phyloP scores from a whole-genome alignment of 2,797 vertebrate genomes.

The Novumbra hubbsi region DNA sequence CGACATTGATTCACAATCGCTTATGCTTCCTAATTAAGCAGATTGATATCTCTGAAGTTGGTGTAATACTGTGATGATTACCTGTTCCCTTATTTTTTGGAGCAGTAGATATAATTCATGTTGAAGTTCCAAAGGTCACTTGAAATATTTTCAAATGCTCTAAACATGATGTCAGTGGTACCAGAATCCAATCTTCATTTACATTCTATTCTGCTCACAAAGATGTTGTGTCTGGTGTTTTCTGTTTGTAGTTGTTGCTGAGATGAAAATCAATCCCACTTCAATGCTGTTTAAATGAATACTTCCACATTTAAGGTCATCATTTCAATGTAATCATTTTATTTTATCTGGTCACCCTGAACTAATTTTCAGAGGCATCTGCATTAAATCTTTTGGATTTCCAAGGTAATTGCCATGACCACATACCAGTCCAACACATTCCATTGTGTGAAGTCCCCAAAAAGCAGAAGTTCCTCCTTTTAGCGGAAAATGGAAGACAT shows the following conservation, averaged over 20 bases:
- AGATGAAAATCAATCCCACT: constrained; percentile 25
- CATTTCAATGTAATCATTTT: constrained; percentile 42
- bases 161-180: not conserved
- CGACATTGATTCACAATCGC: too few species aligned
- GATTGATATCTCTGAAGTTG: too few species aligned
- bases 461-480: too few species aligned
- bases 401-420: constrained; percentile 51
- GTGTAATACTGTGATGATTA: too few species aligned
- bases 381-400: constrained; percentile 49
- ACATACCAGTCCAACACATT: constrained; percentile 24
- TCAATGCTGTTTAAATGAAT: constrained; percentile 40
- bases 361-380: not conserved
- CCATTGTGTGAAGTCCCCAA: too few species aligned
- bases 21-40: too few species aligned
- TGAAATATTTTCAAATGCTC: constrained; percentile 25
- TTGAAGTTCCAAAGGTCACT: constrained; percentile 18
- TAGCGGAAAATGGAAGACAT: too few species aligned
- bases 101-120: too few species aligned
- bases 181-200: not conserved
- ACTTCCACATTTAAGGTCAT: constrained; percentile 39
- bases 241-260: too few species aligned
- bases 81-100: too few species aligned
- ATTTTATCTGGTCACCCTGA: constrained; percentile 27
- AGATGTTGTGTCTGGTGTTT: constrained; percentile 11
- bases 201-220: not conserved